phyloP scores from a whole-genome alignment of 2,888 invertebrate genomes.

The Heliconius charithonia region DNA sequence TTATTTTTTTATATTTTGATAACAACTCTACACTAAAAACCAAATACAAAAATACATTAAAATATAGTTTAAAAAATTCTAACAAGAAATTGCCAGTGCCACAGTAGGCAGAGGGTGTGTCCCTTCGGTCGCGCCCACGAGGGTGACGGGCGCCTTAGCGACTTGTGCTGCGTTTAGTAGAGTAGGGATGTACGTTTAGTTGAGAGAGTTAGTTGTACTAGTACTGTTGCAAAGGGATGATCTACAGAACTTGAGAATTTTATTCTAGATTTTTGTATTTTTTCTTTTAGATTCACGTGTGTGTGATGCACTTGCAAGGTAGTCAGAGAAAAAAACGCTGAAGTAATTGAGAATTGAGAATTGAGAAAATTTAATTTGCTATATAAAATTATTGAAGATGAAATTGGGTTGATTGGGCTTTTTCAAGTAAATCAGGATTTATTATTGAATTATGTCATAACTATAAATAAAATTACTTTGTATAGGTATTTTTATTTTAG shows the following conservation, averaged over 20 bases:
- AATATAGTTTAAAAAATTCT: slow-evolving; percentile 22
- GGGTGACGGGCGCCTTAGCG: slow-evolving; percentile 60
- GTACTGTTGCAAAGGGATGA: slow-evolving; percentile 15
- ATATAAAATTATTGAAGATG: too few relatives aligned
- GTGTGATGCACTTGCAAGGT: too few relatives aligned
- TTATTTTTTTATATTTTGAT: neutral
- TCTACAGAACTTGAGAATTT: neutral
- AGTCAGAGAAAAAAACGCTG: too few relatives aligned
- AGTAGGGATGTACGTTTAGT: slow-evolving; percentile 25
- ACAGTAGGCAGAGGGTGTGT: slow-evolving; percentile 75
- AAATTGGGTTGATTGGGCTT: too few relatives aligned
- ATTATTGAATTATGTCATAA: too few relatives aligned
- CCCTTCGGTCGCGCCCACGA: slow-evolving; percentile 65
- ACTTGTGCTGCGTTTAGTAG: slow-evolving; percentile 61
- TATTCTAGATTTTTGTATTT: neutral
- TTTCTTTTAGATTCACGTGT: neutral
- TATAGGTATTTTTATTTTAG: too few relatives aligned
- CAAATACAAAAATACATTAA: neutral
- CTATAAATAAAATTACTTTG: too few relatives aligned
- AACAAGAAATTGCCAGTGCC: slow-evolving; percentile 34
- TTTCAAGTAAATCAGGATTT: too few relatives aligned
- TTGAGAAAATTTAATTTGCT: too few relatives aligned
- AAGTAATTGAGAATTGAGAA: too few relatives aligned
- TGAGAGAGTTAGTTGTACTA: slow-evolving; percentile 41
- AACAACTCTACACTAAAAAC: neutral